Evolutionary conservation across 2,888 invertebrate species (phyloP).

Genomic region (Conomelus anceps): DNA sequence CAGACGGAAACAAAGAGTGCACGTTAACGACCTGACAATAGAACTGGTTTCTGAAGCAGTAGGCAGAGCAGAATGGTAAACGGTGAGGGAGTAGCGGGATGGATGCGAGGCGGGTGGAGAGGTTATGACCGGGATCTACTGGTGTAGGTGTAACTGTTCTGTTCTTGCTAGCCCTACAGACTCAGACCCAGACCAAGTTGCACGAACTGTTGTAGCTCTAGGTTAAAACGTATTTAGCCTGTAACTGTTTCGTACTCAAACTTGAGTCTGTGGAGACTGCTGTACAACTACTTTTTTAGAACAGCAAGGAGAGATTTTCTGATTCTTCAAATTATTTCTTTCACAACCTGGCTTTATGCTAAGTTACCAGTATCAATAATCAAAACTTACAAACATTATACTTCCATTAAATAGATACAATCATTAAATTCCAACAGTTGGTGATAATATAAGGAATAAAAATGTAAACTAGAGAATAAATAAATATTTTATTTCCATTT

Average conservation of each 20-base stretch:
- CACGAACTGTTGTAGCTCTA: background rate
- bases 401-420: too few relatives aligned
- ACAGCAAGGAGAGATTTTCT: too few relatives aligned
- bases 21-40: background rate
- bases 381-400: too few relatives aligned
- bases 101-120: background rate
- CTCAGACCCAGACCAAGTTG: background rate
- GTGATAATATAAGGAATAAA: too few relatives aligned
- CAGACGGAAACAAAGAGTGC: background rate
- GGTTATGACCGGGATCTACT: background rate
- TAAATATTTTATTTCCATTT: too few relatives aligned
- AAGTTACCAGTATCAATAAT: too few relatives aligned
- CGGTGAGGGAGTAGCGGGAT: background rate
- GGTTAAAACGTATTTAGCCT: background rate
- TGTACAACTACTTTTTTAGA: too few relatives aligned
- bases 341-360: too few relatives aligned
- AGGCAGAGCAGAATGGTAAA: background rate
- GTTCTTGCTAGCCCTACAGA: background rate
- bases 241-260: background rate
- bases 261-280: background rate
- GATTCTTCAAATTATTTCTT: too few relatives aligned
- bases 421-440: too few relatives aligned
- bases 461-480: too few relatives aligned
- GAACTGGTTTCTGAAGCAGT: background rate
- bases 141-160: background rate